A percentile compares a stretch with the other conserved stretches of the same genome.
phyloP scores from a whole-genome alignment of 2,797 vertebrate genomes.

The Phataginus tricuspis region DNA sequence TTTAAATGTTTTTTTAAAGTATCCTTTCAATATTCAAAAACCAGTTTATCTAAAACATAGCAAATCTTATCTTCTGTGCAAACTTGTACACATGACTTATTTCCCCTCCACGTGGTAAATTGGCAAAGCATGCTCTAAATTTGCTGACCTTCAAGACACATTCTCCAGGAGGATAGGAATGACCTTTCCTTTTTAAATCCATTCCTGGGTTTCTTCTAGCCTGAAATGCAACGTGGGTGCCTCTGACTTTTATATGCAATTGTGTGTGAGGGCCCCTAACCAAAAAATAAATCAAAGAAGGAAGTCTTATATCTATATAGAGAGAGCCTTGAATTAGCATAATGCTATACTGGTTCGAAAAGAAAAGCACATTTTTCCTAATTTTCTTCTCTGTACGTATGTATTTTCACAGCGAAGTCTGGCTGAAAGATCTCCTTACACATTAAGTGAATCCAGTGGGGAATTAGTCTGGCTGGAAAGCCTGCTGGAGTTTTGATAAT shows the following conservation, averaged over 20 bases:
- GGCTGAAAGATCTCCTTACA: conserved; percentile 74
- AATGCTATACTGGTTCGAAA: conserved; percentile 50
- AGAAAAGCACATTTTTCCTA: conserved; percentile 69
- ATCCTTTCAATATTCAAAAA: conserved; percentile 77
- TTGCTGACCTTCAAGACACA: conserved; percentile 82
- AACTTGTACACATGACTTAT: conserved; percentile 74
- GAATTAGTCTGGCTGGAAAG: conserved; percentile 66
- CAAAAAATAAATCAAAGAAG: conserved; percentile 74
- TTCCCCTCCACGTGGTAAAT: conserved; percentile 73
- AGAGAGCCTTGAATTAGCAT: conserved; percentile 45
- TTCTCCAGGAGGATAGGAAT: conserved; percentile 76
- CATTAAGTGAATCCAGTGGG: conserved; percentile 62
- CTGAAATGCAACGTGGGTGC: conserved; percentile 73
- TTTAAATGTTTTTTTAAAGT: conserved; percentile 74
- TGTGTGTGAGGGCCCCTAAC: conserved; percentile 51
- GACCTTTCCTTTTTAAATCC: conserved; percentile 64
- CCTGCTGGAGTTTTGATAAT: conserved; percentile 76
- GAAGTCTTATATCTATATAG: conserved; percentile 68
- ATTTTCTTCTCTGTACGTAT: conserved; percentile 61
- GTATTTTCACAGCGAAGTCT: conserved; percentile 59
- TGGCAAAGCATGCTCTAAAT: conserved; percentile 75
- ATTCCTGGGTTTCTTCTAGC: conserved; percentile 72
- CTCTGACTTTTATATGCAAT: conserved; percentile 67
- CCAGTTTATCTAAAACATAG: conserved; percentile 79
- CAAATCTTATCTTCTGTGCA: conserved; percentile 77